These are phyloP conservation scores for Hoplias malabaricus DNA, from an alignment of 2,113 vertebrate species.

Conservation along the genomic window DNA sequence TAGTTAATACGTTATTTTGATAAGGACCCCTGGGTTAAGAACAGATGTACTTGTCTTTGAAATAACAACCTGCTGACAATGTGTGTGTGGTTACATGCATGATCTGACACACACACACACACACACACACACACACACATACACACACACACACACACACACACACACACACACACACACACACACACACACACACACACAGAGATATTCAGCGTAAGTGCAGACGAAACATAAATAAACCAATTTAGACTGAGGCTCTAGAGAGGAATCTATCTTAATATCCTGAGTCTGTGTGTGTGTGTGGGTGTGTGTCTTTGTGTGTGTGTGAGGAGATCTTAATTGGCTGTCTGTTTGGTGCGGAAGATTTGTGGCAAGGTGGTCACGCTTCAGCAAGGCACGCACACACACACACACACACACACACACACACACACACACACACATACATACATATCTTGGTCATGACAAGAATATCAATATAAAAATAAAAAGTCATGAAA, in stretches of 20 bases:
- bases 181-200: slow-evolving; percentile 1
- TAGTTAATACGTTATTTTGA: slow-evolving; percentile 35
- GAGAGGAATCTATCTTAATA: slow-evolving; percentile 24
- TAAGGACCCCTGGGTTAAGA: slow-evolving; percentile 39
- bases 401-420: slow-evolving; percentile 1
- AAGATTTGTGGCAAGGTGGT: slow-evolving; percentile 11
- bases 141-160: slow-evolving; percentile 40
- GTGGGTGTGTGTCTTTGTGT: slow-evolving; percentile 42
- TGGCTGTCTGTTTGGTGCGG: slow-evolving; percentile 38
- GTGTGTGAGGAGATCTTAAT: slow-evolving; percentile 25
- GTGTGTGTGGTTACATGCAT: slow-evolving; percentile 31
- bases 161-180: slow-evolving; percentile 17
- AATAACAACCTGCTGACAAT: slow-evolving; percentile 41
- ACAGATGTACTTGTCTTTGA: slow-evolving; percentile 52
- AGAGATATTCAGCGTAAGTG: not conserved
- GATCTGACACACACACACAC: slow-evolving; percentile 28
- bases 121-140: slow-evolving; percentile 37
- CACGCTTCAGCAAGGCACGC: slow-evolving; percentile 36
- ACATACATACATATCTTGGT: not conserved
- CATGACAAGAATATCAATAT: not conserved
- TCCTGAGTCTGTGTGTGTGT: slow-evolving; percentile 32
- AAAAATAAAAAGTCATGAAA: no score
- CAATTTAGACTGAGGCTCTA: slow-evolving; percentile 26
- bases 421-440: slow-evolving; percentile 17
- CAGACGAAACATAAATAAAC: slow-evolving; percentile 16